Base-by-base conservation (phyloP, 1,140 invertebrate species). In the Anadara kagoshimensis region DNA sequence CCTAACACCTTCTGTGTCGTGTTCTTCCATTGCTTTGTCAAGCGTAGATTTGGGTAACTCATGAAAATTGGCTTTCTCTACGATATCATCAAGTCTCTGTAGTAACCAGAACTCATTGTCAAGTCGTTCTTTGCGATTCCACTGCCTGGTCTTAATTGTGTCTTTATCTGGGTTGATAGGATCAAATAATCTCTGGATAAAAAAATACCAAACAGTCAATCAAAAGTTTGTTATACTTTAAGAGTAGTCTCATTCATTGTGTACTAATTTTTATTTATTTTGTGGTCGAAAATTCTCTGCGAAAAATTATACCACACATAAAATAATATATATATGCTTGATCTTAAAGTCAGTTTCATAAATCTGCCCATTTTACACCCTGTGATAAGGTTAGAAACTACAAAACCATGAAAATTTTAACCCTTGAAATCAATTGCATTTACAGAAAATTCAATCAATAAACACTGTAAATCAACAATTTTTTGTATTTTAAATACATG, bases 141-240 rank as follows among this genome's bases (percentile, higher is more conserved):
- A 79, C 59, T 82, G 67, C 14, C 85, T 54, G 11, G 86, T 85
- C 20, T 78, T 69, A 11, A 88, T 75, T 22, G 87, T 88, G 69
- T 89, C 88, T 68, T 88, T 88, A 73, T 89, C 88, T 11, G 88
- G 88, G 69, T 88, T 89, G 51, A 88, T 82, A 20, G 88, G 87
- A 70, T 89, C 87, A 85, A 89, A 89, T 29, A 89, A 70, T 11
- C 26, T 45, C 87, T 89, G 75, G 10, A 79, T 69, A 45, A 8
- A 66, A 45, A 47, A 56, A 20, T 2, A 36, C 29, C 29, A 36
- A 36, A 36, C 29, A 36, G 7, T n/a, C n/a, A n/a, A 20, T 22
- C 12, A 24, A 29, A 29, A 29, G 22, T 56, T 58, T 36, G 24
- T 16, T 29, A 58, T 8, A 58, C 22, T 36, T 36, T 18, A 11